Percentiles rank a stretch among this genome's conserved stretches.
phyloP scores from a whole-genome alignment of 2,888 invertebrate species.

The Frankliniella fusca region DNA sequence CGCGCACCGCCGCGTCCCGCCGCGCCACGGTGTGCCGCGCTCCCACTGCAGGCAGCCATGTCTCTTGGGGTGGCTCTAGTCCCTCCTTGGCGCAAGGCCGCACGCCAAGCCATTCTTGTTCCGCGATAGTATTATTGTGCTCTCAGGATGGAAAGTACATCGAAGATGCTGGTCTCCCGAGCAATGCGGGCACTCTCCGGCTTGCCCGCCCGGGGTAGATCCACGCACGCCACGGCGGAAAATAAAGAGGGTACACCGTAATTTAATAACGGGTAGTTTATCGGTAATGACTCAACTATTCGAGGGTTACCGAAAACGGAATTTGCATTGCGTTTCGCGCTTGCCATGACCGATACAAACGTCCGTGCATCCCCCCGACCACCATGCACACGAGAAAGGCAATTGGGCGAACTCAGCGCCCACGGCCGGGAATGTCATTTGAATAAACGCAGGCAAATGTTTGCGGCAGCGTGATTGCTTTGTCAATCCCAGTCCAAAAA shows the following conservation, averaged over 20 bases:
- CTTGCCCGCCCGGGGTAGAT: too few species aligned
- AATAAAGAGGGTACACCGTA: not conserved
- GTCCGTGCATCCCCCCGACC: not conserved
- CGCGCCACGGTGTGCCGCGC: too few species aligned
- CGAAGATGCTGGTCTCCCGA: too few species aligned
- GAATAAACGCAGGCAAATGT: slow-evolving; percentile 1
- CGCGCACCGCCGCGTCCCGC: too few species aligned
- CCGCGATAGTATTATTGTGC: slow-evolving; percentile 5
- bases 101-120: not conserved
- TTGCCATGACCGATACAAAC: not conserved
- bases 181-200: too few species aligned
- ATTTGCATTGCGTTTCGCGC: not conserved
- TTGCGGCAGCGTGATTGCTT: slow-evolving; percentile 6
- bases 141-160: not conserved
- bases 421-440: not conserved
- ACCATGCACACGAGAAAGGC: not conserved
- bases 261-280: not conserved
- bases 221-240: not conserved
- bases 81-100: not conserved
- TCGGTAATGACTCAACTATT: not conserved
- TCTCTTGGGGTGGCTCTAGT: too few species aligned
- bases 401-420: too few species aligned
- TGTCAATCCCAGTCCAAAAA: not conserved
- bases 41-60: too few species aligned
- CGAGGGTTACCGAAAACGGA: not conserved